These are phyloP conservation scores for Autographa gamma DNA, from an alignment of 2,888 invertebrate genomes.

Conservation along the genomic window DNA sequence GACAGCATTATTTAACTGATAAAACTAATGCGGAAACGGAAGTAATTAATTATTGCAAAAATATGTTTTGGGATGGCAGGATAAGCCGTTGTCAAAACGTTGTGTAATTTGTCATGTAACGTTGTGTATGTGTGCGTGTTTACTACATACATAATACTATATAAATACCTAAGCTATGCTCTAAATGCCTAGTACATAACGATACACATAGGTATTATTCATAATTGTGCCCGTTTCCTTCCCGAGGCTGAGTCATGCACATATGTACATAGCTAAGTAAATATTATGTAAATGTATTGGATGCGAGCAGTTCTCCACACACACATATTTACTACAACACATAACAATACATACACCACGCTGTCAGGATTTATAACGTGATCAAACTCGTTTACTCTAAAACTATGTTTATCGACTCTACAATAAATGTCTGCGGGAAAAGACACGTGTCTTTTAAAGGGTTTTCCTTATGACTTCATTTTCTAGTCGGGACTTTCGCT, in stretches of 20 bases:
- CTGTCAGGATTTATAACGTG: constrained; percentile 40
- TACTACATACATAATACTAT: neutral
- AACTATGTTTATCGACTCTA: constrained; percentile 15
- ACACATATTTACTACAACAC: constrained; percentile 28
- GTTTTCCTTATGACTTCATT: neutral
- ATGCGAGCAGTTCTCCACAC: constrained; percentile 15
- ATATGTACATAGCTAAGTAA: constrained; percentile 34
- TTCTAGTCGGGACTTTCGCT: neutral
- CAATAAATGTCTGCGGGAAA: neutral
- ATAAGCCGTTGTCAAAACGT: constrained; percentile 8
- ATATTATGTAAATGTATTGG: constrained; percentile 51
- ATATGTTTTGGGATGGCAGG: constrained; percentile 17
- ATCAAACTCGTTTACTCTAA: constrained; percentile 35
- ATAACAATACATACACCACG: constrained; percentile 34
- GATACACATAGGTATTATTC: constrained; percentile 33
- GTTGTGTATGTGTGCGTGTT: neutral
- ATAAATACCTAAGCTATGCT: constrained; percentile 12
- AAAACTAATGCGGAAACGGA: constrained; percentile 22
- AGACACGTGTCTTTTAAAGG: neutral
- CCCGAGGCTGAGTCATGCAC: constrained; percentile 52
- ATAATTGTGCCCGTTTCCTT: constrained; percentile 50
- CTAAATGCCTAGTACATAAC: constrained; percentile 1
- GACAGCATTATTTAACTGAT: constrained; percentile 19
- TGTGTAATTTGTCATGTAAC: constrained; percentile 6
- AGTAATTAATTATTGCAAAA: constrained; percentile 24